A percentile compares a stretch with the other conserved stretches of the same genome.
Evolutionary conservation across 2,797 vertebrate genomes (phyloP).

Genomic region (Sciaenops ocellatus): DNA sequence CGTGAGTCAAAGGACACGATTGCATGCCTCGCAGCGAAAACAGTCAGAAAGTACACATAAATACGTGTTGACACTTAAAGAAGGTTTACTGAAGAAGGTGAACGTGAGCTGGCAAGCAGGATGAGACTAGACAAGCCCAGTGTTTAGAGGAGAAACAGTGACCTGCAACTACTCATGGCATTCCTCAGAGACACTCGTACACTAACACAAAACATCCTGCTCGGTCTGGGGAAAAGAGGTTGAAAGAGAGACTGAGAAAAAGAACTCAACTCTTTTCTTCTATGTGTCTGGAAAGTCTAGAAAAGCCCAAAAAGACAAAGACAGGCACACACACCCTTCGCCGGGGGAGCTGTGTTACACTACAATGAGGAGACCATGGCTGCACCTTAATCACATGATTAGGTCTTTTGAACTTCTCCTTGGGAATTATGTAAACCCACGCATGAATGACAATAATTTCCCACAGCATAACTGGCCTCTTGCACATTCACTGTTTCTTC

Average conservation of each 20-base stretch:
- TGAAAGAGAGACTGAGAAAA: slow-evolving; percentile 53
- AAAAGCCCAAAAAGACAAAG: slow-evolving; percentile 59
- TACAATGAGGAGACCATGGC: slow-evolving; percentile 58
- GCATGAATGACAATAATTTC: slow-evolving; percentile 47
- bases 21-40: slow-evolving; percentile 9
- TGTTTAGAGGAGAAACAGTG: slow-evolving; percentile 76
- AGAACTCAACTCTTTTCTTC: slow-evolving; percentile 42
- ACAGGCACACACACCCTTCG: slow-evolving; percentile 53
- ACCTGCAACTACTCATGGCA: slow-evolving; percentile 72
- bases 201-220: slow-evolving; percentile 66
- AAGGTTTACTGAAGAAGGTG: slow-evolving; percentile 27
- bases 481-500: slow-evolving; percentile 16
- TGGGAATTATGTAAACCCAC: slow-evolving; percentile 67
- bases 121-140: slow-evolving; percentile 73
- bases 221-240: slow-evolving; percentile 48
- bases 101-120: slow-evolving; percentile 52
- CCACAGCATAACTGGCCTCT: slow-evolving; percentile 33
- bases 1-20: slow-evolving; percentile 3
- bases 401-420: slow-evolving; percentile 66
- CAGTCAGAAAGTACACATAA: slow-evolving; percentile 21
- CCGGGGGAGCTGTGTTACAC: slow-evolving; percentile 54
- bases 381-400: slow-evolving; percentile 74
- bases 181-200: slow-evolving; percentile 65
- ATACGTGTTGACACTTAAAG: slow-evolving; percentile 34
- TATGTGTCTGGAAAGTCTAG: slow-evolving; percentile 53